Conservation (phyloP, 2,113 vertebrate species). For the Irena cyanogastra region DNA sequence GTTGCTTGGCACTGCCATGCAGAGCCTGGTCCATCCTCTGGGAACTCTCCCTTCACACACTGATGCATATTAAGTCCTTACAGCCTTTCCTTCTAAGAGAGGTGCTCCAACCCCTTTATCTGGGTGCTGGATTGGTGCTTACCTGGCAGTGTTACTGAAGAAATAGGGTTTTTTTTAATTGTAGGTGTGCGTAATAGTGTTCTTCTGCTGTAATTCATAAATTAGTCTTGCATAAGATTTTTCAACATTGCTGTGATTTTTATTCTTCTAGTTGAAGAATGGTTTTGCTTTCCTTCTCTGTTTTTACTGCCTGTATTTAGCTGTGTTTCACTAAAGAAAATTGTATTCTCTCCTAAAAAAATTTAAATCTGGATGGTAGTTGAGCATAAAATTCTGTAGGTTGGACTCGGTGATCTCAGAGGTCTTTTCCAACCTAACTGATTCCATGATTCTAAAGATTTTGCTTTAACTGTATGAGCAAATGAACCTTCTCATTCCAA, state of each 20-base stretch:
- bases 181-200: background rate
- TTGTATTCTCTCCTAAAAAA: background rate
- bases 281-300: background rate
- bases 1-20: fast-evolving
- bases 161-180: background rate
- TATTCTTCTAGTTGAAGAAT: background rate
- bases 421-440: background rate
- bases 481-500: slow-evolving; percentile 30
- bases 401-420: fast-evolving
- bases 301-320: background rate
- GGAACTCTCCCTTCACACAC: background rate
- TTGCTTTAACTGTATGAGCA: background rate
- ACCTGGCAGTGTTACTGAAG: background rate
- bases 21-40: background rate
- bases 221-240: background rate
- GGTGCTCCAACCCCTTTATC: background rate
- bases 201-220: background rate
- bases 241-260: background rate
- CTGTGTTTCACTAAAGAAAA: background rate
- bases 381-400: background rate
- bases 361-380: background rate
- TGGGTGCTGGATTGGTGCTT: background rate
- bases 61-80: background rate
- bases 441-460: background rate
- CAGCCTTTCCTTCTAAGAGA: background rate